phyloP scores from a whole-genome alignment of 2,113 vertebrate genomes.

The Petaurus breviceps region DNA sequence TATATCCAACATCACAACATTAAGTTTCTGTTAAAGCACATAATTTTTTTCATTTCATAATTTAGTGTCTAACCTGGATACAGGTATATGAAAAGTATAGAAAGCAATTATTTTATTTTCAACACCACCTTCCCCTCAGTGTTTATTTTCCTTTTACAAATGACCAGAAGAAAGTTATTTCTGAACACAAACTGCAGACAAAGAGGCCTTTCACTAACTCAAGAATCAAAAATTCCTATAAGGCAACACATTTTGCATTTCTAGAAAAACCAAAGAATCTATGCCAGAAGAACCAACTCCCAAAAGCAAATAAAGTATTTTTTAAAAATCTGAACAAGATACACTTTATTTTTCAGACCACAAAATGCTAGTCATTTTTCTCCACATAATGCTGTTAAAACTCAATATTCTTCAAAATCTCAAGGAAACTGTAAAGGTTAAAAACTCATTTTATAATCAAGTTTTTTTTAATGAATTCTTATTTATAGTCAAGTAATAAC shows the following conservation, averaged over 20 bases:
- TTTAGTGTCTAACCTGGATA: background rate
- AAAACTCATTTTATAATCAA: constrained; percentile 36
- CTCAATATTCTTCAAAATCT: constrained; percentile 60
- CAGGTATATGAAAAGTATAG: background rate
- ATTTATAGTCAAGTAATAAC: no score
- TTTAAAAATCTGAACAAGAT: constrained; percentile 82
- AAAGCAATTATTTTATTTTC: constrained; percentile 70
- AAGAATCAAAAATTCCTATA: constrained; percentile 72
- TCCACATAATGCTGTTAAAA: constrained; percentile 73
- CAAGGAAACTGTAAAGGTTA: constrained; percentile 49
- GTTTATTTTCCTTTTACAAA: constrained; percentile 71
- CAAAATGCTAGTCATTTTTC: constrained; percentile 77
- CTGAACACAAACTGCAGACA: constrained; percentile 73
- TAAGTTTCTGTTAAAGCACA: constrained; percentile 34
- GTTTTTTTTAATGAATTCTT: constrained; percentile 9
- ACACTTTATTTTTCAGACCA: constrained; percentile 84
- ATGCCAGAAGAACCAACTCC: constrained; percentile 81
- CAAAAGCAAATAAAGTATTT: constrained; percentile 81
- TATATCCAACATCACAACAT: background rate
- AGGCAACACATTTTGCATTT: constrained; percentile 79
- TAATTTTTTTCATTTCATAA: constrained; percentile 49
- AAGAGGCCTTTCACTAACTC: constrained; percentile 81
- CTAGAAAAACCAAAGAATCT: constrained; percentile 78
- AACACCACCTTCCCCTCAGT: constrained; percentile 69
- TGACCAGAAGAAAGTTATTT: constrained; percentile 55